These are phyloP conservation scores for Mobula hypostoma DNA, from an alignment of 2,113 vertebrate genomes.

Conservation along the genomic window DNA sequence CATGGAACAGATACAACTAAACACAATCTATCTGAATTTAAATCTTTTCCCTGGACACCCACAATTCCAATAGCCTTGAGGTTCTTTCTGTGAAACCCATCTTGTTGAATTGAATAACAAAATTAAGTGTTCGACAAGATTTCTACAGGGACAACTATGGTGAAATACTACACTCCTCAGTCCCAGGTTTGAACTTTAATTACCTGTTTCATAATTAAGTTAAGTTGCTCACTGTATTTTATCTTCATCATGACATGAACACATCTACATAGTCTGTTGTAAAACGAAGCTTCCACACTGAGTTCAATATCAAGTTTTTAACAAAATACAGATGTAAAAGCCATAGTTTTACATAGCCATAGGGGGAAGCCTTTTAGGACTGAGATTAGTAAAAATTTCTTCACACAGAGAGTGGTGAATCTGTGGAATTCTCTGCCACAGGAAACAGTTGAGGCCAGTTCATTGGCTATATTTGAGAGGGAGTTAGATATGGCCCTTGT, in stretches of 20 bases:
- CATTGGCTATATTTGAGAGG: no score
- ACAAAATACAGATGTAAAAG: background rate
- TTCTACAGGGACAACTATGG: background rate
- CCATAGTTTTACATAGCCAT: background rate
- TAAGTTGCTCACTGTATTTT: background rate
- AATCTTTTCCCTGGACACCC: background rate
- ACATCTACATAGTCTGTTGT: background rate
- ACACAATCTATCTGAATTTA: background rate
- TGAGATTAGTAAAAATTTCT: no score
- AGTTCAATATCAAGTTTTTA: background rate
- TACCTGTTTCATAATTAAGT: background rate
- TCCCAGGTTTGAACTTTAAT: background rate
- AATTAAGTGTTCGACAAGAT: background rate
- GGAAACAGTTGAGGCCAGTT: no score
- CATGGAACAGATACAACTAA: background rate
- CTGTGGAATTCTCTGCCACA: no score
- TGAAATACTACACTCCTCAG: background rate
- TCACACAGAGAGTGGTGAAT: no score
- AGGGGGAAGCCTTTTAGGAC: no score
- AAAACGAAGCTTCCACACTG: background rate
- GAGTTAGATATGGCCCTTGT: no score
- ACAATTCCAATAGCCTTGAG: background rate
- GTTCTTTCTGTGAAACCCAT: background rate
- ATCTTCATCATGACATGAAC: background rate
- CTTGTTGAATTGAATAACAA: background rate